Evolutionary conservation across 2,888 invertebrate genomes (phyloP).

Genomic region (Drosophila melanosoma): DNA sequence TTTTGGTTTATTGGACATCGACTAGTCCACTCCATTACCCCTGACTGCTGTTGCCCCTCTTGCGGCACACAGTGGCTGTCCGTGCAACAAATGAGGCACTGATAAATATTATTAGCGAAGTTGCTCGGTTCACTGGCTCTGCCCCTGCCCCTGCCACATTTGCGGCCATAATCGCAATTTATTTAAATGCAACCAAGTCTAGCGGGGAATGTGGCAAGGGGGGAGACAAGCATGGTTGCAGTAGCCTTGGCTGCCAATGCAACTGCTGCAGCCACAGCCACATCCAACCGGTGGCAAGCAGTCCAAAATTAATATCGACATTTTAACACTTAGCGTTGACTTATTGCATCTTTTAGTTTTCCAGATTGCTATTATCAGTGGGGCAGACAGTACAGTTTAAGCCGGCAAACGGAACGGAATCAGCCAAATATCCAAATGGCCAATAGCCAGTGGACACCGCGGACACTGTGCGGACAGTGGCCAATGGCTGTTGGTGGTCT

Average conservation of each 20-base stretch:
- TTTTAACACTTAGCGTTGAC: constrained; percentile 82
- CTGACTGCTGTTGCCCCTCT: constrained; percentile 1
- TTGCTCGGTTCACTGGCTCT: constrained; percentile 58
- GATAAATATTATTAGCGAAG: constrained; percentile 78
- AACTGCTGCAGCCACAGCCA: constrained; percentile 10
- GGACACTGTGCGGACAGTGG: constrained; percentile 4
- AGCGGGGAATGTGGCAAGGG: background rate
- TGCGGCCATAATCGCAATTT: constrained; percentile 78
- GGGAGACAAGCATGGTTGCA: constrained; percentile 19
- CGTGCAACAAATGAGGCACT: constrained; percentile 78
- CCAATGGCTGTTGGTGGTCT: constrained; percentile 39
- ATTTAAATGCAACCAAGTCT: constrained; percentile 68
- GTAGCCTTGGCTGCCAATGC: constrained; percentile 10
- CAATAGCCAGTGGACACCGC: constrained; percentile 19
- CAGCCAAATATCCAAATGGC: constrained; percentile 38
- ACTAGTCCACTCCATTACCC: background rate
- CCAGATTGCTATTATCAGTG: constrained; percentile 75
- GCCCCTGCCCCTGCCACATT: constrained; percentile 60
- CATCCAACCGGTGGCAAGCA: constrained; percentile 55
- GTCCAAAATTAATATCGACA: constrained; percentile 82
- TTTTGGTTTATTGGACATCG: constrained; percentile 64
- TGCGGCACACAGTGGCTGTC: constrained; percentile 27
- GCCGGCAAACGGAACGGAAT: constrained; percentile 29
- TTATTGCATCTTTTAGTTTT: constrained; percentile 80
- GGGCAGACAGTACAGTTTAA: constrained; percentile 62